phyloP scores from a whole-genome alignment of 2,888 invertebrate species.

The Synergus laeviventris region DNA sequence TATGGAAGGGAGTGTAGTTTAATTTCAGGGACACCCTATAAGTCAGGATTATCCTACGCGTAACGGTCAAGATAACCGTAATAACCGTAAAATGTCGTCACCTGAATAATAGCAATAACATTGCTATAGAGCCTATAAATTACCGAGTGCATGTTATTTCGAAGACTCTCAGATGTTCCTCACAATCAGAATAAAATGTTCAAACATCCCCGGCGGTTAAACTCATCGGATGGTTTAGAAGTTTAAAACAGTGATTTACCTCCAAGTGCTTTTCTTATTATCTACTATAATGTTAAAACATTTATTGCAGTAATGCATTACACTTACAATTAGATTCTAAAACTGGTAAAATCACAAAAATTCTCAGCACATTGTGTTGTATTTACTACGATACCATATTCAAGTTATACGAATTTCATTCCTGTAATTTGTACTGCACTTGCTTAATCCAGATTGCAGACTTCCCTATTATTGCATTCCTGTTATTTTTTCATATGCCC shows the following conservation, averaged over 20 bases:
- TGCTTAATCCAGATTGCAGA: neutral
- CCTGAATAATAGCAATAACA: constrained; percentile 28
- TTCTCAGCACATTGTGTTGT: too few species aligned
- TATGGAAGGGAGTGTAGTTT: constrained; percentile 7
- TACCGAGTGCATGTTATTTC: constrained; percentile 11
- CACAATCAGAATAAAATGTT: constrained; percentile 12
- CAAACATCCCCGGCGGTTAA: neutral
- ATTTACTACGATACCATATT: neutral
- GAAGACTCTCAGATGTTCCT: neutral
- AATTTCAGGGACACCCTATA: constrained; percentile 22
- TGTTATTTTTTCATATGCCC: neutral
- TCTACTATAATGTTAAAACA: neutral
- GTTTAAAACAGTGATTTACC: neutral
- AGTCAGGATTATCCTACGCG: constrained; percentile 22
- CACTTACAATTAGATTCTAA: too few species aligned
- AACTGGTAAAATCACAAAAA: too few species aligned
- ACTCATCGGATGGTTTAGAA: neutral
- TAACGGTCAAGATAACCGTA: constrained; percentile 36
- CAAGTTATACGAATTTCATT: neutral
- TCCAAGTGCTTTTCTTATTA: neutral
- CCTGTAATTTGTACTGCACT: neutral
- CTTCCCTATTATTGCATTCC: neutral
- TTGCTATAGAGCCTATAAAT: constrained; percentile 2
- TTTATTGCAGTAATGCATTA: too few species aligned
- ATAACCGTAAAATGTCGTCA: constrained; percentile 34